A percentile compares a stretch with the other conserved stretches of the same genome.
Conservation (phyloP, 2,797 vertebrate species). For the Australoheros facetus region DNA sequence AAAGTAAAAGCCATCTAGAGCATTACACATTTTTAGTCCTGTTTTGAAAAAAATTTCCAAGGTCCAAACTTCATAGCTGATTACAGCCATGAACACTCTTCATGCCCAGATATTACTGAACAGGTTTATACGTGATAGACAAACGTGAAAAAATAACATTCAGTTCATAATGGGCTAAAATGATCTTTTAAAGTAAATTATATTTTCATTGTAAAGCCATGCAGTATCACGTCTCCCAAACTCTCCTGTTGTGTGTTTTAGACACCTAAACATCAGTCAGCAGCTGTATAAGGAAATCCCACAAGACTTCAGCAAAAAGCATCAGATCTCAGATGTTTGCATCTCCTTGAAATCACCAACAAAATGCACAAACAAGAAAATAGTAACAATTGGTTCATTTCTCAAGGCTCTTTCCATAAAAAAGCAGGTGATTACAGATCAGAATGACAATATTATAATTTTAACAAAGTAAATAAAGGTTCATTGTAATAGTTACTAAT, state of each 20-base stretch:
- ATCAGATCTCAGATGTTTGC: neutral
- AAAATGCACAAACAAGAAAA: neutral
- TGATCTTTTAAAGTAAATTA: neutral
- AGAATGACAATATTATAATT: neutral
- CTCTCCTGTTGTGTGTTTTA: neutral
- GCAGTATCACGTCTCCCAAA: neutral
- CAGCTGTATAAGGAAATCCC: neutral
- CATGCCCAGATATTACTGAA: neutral
- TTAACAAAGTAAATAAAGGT: neutral
- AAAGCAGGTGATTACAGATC: neutral
- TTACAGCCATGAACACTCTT: neutral
- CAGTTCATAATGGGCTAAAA: neutral
- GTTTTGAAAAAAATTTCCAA: neutral
- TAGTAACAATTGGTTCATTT: neutral
- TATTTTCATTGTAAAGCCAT: neutral
- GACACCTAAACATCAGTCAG: neutral
- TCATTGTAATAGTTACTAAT: neutral
- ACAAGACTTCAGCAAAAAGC: neutral
- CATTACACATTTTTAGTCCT: neutral
- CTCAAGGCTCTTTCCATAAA: neutral
- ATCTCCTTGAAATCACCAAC: fast-evolving
- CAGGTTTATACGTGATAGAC: neutral
- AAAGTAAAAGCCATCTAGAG: neutral
- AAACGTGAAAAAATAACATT: neutral
- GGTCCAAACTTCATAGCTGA: neutral